A percentile compares a stretch with the other conserved stretches of the same genome.
Conservation (phyloP, 1,140 invertebrate genomes). For the Orchesella cincta region DNA sequence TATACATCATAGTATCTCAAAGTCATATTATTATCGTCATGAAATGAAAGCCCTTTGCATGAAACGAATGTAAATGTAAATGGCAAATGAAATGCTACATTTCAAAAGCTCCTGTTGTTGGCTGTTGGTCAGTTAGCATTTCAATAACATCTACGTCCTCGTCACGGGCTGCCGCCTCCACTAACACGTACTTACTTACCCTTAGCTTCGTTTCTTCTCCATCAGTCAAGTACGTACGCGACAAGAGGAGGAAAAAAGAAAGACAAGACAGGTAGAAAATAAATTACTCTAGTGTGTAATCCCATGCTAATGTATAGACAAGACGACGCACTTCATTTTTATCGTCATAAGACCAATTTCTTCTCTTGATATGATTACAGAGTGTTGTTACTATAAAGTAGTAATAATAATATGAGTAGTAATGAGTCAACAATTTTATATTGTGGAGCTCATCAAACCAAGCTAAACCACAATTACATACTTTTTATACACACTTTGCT, state of each 20-base stretch:
- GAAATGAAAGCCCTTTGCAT: background rate
- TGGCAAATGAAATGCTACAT: background rate
- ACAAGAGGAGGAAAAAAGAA: background rate
- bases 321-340: no score
- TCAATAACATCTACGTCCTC: background rate
- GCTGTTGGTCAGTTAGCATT: background rate
- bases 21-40: conserved; percentile 19
- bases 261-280: no score
- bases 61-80: background rate
- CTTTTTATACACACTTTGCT: no score
- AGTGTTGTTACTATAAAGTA: no score
- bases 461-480: no score
- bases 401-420: no score
- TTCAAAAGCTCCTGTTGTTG: background rate
- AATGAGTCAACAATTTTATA: no score
- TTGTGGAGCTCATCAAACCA: no score
- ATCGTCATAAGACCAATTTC: no score
- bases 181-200: background rate
- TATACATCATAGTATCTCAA: conserved; percentile 4
- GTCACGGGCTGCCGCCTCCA: conserved; percentile 25
- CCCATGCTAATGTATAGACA: no score
- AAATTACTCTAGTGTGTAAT: no score
- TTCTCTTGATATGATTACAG: no score
- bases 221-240: background rate
- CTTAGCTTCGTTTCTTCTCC: conserved; percentile 23